Evolutionary conservation across 2,888 invertebrate genomes (phyloP), one percentile per base, ranked within the genome.

Genomic region (Sphinx pinastri): DNA sequence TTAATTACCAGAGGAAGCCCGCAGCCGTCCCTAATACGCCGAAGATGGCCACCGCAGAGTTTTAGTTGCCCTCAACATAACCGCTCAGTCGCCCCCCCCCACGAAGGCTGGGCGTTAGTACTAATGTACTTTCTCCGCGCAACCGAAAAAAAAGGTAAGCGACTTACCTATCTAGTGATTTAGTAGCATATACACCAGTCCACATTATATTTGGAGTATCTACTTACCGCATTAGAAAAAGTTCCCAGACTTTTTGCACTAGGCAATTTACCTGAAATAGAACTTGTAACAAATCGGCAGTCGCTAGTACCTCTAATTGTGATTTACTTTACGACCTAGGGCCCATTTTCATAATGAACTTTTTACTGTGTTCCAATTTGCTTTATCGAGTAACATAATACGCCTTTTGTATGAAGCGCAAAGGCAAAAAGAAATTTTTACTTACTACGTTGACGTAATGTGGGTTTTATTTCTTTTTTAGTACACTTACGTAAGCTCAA

Each of bases 281-380:
- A 16, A 8, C n/a, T 25, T 11, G 14, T 31, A 54, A 67, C 52
- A 25, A 67, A 16, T 63, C 63, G 13, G 7, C 49, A 63, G 63
- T 63, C 19, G 19, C 19, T 63, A 31, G 47, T 47, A 54, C 54
- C n/a, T 67, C 38, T 52, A 67, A 67, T 67, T 52, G 67, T 25
- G 67, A 67, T 67, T 52, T 67, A 67, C 54, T 54, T 67, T 67
- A 67, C 54, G 54, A 67, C 31, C 51, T 12, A 12, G 12, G 38
- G 11, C 12, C 52, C 67, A 67, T 67, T 67, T 38, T 52, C 54
- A 67, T 67, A 67, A 67, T 67, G 51, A 67, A 67, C 67, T 67
- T 67, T 67, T 67, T 67, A 67, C 67, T n/a, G 52, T 38, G 54
- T 6, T 16, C 5, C 52, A 67, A 52, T 67, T 54, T 67, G 63